Evolutionary conservation across 1,140 invertebrate genomes (phyloP).

Genomic region (Cheumatopsyche charites): DNA sequence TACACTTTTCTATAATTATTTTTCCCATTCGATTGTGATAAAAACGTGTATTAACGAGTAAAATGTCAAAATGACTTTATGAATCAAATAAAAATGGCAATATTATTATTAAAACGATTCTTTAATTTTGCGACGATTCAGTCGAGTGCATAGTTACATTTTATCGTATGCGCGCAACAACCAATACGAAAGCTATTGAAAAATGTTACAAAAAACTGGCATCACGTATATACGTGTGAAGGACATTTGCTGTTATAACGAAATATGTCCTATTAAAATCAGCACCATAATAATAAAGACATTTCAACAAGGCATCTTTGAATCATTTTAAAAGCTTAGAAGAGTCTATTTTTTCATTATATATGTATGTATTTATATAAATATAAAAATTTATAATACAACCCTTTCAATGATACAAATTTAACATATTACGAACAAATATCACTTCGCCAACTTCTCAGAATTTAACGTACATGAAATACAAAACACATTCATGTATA

Average conservation of each 20-base stretch:
- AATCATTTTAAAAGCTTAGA: constrained; percentile 33
- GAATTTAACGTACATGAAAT: background rate
- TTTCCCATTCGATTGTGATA: background rate
- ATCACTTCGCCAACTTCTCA: background rate
- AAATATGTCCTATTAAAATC: constrained; percentile 26
- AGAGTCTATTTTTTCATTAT: background rate
- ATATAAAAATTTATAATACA: constrained; percentile 13
- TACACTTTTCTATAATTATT: background rate
- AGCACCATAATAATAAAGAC: constrained; percentile 37
- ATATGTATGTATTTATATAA: background rate
- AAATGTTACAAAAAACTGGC: background rate
- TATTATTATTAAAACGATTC: too few species aligned
- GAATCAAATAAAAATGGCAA: too few species aligned
- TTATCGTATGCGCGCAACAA: too few species aligned
- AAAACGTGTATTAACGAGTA: background rate
- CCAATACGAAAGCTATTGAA: too few species aligned
- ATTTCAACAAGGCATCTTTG: constrained; percentile 39
- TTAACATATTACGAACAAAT: constrained; percentile 1
- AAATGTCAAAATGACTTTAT: constrained; percentile 5
- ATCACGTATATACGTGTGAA: constrained; percentile 11
- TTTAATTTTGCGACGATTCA: too few species aligned
- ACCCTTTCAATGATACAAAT: constrained; percentile 5
- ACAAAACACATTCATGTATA: background rate
- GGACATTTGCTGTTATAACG: constrained; percentile 24
- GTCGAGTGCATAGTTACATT: too few species aligned